These are phyloP conservation scores for Drosophila guanche DNA, from an alignment of 1,140 invertebrate genomes.

Conservation along the genomic window DNA sequence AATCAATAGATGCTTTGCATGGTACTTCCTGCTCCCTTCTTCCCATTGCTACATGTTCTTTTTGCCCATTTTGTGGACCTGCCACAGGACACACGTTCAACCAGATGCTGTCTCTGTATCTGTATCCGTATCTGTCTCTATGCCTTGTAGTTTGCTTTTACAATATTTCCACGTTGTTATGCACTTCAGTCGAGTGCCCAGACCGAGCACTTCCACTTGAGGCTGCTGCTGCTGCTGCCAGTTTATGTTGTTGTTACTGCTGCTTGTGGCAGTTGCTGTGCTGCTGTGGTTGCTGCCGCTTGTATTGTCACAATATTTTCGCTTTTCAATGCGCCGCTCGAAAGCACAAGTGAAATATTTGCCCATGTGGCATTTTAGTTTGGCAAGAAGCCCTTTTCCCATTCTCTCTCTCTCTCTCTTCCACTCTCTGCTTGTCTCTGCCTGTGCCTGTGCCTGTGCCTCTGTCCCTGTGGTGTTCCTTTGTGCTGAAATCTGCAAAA, in stretches of 20 bases:
- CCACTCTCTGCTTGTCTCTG: neutral
- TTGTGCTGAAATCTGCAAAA: slow-evolving; percentile 58
- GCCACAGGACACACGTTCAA: slow-evolving; percentile 17
- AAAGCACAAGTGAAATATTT: slow-evolving; percentile 81
- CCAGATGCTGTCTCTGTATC: slow-evolving; percentile 32
- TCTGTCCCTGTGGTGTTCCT: slow-evolving; percentile 24
- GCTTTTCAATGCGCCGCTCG: slow-evolving; percentile 77
- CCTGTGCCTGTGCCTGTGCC: slow-evolving; percentile 9
- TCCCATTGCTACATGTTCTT: slow-evolving; percentile 25
- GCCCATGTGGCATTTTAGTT: slow-evolving; percentile 74
- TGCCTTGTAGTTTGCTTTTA: slow-evolving; percentile 67
- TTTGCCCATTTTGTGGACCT: slow-evolving; percentile 31
- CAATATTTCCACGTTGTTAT: slow-evolving; percentile 78
- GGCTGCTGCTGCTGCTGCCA: slow-evolving; percentile 38
- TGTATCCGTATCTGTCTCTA: slow-evolving; percentile 24
- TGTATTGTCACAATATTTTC: slow-evolving; percentile 81
- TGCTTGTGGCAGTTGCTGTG: slow-evolving; percentile 21
- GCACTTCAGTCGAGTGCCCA: slow-evolving; percentile 71
- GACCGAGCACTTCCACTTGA: slow-evolving; percentile 60
- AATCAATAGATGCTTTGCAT: slow-evolving; percentile 70
- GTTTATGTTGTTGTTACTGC: slow-evolving; percentile 16
- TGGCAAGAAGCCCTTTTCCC: slow-evolving; percentile 51
- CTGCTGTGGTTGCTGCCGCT: slow-evolving; percentile 41
- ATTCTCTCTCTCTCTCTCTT: slow-evolving; percentile 12
- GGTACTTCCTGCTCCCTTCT: slow-evolving; percentile 33